Evolutionary conservation across 2,797 vertebrate species (phyloP).

Genomic region (Holocentrus rufus): DNA sequence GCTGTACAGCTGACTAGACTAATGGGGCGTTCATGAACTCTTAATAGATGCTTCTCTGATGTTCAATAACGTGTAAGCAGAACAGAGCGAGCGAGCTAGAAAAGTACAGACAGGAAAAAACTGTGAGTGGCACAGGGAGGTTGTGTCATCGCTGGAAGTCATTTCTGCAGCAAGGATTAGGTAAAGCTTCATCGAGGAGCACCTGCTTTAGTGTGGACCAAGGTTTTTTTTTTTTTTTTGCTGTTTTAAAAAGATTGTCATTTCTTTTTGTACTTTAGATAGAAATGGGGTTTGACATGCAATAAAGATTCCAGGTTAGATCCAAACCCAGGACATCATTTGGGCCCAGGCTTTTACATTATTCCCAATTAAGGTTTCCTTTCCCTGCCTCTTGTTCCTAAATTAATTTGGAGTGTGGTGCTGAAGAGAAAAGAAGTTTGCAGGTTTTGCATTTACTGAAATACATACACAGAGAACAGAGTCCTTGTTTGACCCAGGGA

Average conservation of each 20-base stretch:
- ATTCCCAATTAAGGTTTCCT: neutral
- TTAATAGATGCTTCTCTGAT: slow-evolving; percentile 70
- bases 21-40: slow-evolving; percentile 77
- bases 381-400: neutral
- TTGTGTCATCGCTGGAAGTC: slow-evolving; percentile 16
- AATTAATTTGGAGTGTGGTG: slow-evolving; percentile 6
- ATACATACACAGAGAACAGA: neutral
- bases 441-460: neutral
- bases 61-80: slow-evolving; percentile 31
- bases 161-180: slow-evolving; percentile 8
- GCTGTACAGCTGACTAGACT: slow-evolving; percentile 72
- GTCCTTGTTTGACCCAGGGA: slow-evolving; percentile 6
- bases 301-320: too few species aligned
- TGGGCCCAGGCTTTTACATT: neutral
- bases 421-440: slow-evolving; percentile 5
- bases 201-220: neutral
- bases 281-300: too few species aligned
- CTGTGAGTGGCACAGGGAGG: neutral
- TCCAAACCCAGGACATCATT: too few species aligned
- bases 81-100: slow-evolving; percentile 13
- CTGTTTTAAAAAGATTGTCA: too few species aligned
- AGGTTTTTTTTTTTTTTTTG: too few species aligned
- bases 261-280: too few species aligned
- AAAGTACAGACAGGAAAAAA: neutral
- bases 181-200: neutral